These are phyloP conservation scores for Ips typographus DNA, from an alignment of 1,140 invertebrate species.

Conservation along the genomic window DNA sequence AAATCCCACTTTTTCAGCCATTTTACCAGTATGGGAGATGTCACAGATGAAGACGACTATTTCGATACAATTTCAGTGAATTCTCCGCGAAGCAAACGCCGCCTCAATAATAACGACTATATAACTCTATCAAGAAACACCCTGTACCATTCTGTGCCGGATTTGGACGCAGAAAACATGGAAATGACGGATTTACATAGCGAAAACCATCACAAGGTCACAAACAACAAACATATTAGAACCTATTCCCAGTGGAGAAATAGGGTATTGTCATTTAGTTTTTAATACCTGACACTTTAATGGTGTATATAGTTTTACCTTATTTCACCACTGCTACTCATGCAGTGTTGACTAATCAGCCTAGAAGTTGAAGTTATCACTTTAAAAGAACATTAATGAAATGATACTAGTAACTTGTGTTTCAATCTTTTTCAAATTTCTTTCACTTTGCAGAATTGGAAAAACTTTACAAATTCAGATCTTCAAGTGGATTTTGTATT, in stretches of 20 bases:
- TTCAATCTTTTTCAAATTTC: too few relatives aligned
- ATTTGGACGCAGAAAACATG: constrained; percentile 46
- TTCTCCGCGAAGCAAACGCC: constrained; percentile 39
- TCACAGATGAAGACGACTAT: constrained; percentile 47
- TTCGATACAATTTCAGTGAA: constrained; percentile 49
- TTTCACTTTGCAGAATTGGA: constrained; percentile 46
- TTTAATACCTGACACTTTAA: constrained; percentile 7
- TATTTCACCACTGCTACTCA: constrained; percentile 39
- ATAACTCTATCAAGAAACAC: constrained; percentile 51
- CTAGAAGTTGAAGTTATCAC: too few relatives aligned
- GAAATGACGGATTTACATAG: constrained; percentile 38
- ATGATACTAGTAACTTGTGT: too few relatives aligned
- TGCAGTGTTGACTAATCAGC: too few relatives aligned
- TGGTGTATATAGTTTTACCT: constrained; percentile 34
- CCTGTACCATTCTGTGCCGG: constrained; percentile 51
- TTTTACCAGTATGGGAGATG: constrained; percentile 20
- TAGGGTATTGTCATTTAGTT: constrained; percentile 48
- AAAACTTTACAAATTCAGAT: constrained; percentile 48
- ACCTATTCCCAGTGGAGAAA: constrained; percentile 53
- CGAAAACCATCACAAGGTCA: constrained; percentile 45
- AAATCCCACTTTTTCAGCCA: neutral
- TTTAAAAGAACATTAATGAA: too few relatives aligned
- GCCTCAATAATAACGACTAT: constrained; percentile 43
- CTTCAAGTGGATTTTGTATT: constrained; percentile 67
- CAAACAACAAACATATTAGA: constrained; percentile 46